Percentiles rank a stretch among this genome's conserved stretches.
Evolutionary conservation across 92 coral and sea anemone species (phyloP).

Genomic region (Desmophyllum pertusum): DNA sequence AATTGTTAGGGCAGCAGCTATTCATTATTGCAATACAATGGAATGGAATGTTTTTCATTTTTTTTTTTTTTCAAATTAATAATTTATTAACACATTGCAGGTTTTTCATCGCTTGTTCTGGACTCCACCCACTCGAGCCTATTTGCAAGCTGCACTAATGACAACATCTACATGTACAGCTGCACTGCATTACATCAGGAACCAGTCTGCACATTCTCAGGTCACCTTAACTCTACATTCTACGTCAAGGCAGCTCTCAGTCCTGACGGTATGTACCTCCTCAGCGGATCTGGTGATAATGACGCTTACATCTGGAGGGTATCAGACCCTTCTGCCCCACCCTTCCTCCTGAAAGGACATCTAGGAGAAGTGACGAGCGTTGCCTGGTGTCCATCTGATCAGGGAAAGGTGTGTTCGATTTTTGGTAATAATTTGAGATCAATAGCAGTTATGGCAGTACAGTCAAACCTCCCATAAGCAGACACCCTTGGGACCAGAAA

Average conservation of each 20-base stretch:
- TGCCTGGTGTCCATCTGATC: constrained; percentile 91
- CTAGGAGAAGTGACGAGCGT: constrained; percentile 96
- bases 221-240: constrained; percentile 91
- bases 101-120: constrained; percentile 88
- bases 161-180: constrained; percentile 89
- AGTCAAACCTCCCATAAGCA: no score
- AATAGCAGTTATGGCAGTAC: background rate
- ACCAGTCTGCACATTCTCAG: constrained; percentile 78
- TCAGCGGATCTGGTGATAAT: constrained; percentile 91
- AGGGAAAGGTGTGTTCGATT: constrained; percentile 76
- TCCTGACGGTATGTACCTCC: constrained; percentile 79
- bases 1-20: no score
- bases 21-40: no score
- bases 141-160: constrained; percentile 94
- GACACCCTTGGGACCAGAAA: no score
- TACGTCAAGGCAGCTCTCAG: constrained; percentile 92
- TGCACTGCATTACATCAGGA: constrained; percentile 70
- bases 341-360: constrained; percentile 84
- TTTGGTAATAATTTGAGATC: background rate
- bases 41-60: no score
- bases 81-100: no score
- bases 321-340: constrained; percentile 69
- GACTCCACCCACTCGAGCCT: constrained; percentile 86
- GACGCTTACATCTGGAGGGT: constrained; percentile 93
- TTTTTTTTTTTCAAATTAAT: no score